A percentile compares a stretch with the other conserved stretches of the same genome.
Evolutionary conservation across 2,888 invertebrate species (phyloP).

Genomic region (Euclidia mi): DNA sequence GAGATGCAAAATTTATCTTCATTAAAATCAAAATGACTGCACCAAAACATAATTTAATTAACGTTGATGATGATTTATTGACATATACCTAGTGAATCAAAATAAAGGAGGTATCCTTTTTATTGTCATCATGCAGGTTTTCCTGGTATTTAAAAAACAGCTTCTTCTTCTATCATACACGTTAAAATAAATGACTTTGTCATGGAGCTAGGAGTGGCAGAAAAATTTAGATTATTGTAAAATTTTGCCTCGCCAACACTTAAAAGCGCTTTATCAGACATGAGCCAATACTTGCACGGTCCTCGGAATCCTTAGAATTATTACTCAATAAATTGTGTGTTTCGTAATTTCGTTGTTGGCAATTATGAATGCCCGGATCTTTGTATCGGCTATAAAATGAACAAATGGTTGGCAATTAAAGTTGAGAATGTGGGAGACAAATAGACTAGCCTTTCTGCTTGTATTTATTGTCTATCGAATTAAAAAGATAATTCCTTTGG

Average conservation of each 20-base stretch:
- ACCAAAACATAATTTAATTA: too few species aligned
- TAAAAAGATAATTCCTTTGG: background rate
- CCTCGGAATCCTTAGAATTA: constrained; percentile 47
- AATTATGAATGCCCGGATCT: constrained; percentile 47
- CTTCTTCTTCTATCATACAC: too few species aligned
- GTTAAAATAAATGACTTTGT: too few species aligned
- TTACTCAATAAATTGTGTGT: constrained; percentile 52
- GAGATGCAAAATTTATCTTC: too few species aligned
- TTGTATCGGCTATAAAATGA: constrained; percentile 42
- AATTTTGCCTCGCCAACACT: background rate
- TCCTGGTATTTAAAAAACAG: too few species aligned
- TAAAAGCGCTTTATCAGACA: background rate
- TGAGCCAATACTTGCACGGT: constrained; percentile 18
- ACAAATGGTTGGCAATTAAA: constrained; percentile 32
- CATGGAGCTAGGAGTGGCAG: too few species aligned
- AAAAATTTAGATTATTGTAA: too few species aligned
- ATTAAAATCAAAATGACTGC: too few species aligned
- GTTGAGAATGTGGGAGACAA: constrained; percentile 26
- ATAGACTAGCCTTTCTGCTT: constrained; percentile 10
- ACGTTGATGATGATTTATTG: too few species aligned
- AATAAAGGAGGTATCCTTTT: too few species aligned
- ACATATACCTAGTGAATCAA: too few species aligned
- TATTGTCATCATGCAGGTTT: too few species aligned
- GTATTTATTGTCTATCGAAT: constrained; percentile 2
- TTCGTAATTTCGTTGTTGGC: constrained; percentile 52